A percentile compares a stretch with the other conserved stretches of the same genome.
phyloP scores from a whole-genome alignment of 2,888 invertebrate species.

The Lasioglossum malachurum region DNA sequence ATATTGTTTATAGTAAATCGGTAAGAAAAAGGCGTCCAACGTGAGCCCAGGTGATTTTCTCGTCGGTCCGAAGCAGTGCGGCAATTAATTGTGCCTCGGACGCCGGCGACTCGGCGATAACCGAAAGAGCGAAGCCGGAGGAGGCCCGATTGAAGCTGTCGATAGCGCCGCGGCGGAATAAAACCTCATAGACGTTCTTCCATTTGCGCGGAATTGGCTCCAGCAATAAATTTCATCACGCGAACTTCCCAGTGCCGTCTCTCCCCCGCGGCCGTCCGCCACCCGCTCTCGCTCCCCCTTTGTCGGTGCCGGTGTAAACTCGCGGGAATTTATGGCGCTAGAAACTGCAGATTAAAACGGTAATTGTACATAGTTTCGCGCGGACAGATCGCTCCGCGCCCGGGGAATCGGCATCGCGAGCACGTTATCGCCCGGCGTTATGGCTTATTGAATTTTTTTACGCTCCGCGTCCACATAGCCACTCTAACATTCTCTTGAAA shows the following conservation, averaged over 20 bases:
- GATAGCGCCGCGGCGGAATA: slow-evolving; percentile 57
- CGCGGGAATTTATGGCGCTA: slow-evolving; percentile 46
- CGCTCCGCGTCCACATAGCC: not conserved
- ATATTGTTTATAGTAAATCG: not conserved
- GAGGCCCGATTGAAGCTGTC: slow-evolving; percentile 48
- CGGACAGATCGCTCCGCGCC: slow-evolving; percentile 50
- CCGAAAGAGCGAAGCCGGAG: not conserved
- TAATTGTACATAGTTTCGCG: slow-evolving; percentile 54
- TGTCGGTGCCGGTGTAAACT: slow-evolving; percentile 59
- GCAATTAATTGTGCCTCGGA: slow-evolving; percentile 53
- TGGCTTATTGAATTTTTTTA: slow-evolving; percentile 46
- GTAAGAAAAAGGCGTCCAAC: not conserved
- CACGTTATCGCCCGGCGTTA: slow-evolving; percentile 39
- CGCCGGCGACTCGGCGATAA: slow-evolving; percentile 38
- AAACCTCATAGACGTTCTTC: slow-evolving; percentile 61
- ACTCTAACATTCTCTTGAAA: not conserved
- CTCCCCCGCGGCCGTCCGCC: slow-evolving; percentile 48
- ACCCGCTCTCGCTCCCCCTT: slow-evolving; percentile 33
- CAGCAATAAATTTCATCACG: slow-evolving; percentile 68
- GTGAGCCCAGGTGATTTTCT: slow-evolving; percentile 9
- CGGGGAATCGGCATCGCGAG: slow-evolving; percentile 33
- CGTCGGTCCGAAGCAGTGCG: slow-evolving; percentile 21
- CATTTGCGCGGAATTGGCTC: slow-evolving; percentile 59
- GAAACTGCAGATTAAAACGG: slow-evolving; percentile 58
- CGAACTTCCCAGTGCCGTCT: slow-evolving; percentile 53